phyloP scores from a whole-genome alignment of 2,888 invertebrate genomes.

The Fragum whitleyi region DNA sequence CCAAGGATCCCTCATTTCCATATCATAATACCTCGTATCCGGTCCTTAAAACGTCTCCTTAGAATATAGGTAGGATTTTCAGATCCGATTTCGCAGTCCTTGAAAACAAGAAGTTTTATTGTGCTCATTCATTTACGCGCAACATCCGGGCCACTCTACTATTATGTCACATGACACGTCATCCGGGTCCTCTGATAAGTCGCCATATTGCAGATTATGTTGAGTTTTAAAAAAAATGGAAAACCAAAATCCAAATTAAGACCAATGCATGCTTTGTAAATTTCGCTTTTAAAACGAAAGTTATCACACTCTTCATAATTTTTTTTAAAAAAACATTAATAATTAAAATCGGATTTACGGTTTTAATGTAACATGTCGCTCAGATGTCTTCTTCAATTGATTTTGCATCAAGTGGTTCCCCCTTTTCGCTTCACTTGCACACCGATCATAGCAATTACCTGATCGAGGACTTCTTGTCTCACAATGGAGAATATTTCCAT shows the following conservation, averaged over 20 bases:
- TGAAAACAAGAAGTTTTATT: constrained; percentile 32
- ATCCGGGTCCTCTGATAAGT: constrained; percentile 24
- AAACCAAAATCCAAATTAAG: too few relatives aligned
- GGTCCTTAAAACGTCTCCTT: constrained; percentile 53
- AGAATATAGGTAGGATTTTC: constrained; percentile 42
- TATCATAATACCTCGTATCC: constrained; percentile 62
- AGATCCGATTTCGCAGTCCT: constrained; percentile 19
- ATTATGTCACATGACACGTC: constrained; percentile 58
- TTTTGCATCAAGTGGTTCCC: too few relatives aligned
- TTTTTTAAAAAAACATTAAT: too few relatives aligned
- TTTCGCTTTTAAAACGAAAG: too few relatives aligned
- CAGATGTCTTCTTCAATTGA: too few relatives aligned
- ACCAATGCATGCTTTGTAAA: too few relatives aligned
- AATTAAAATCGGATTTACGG: too few relatives aligned
- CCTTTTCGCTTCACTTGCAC: neutral
- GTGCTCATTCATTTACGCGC: constrained; percentile 6
- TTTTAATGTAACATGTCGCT: too few relatives aligned
- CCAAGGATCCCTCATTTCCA: constrained; percentile 56
- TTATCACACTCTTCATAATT: too few relatives aligned
- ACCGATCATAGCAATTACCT: constrained; percentile 13
- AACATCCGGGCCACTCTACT: constrained; percentile 49
- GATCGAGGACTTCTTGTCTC: constrained; percentile 4
- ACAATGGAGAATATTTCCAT: neutral
- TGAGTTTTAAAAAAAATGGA: too few relatives aligned
- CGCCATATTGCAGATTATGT: neutral